Evolutionary conservation across 2,113 vertebrate species (phyloP).

Genomic region (Asarcornis scutulata): DNA sequence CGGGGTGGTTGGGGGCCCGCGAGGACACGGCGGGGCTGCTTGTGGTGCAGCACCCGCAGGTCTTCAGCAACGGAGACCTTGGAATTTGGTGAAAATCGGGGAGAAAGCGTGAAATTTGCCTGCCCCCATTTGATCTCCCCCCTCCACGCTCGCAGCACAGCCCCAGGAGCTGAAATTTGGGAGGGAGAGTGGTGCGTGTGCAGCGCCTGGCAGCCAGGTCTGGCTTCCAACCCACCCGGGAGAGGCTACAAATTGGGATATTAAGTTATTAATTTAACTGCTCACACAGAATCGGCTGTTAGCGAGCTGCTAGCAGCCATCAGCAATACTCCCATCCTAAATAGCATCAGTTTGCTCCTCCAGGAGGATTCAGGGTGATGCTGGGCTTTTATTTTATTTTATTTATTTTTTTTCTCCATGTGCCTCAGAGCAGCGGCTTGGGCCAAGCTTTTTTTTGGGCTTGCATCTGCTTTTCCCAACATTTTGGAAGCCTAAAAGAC

Average conservation of each 20-base stretch:
- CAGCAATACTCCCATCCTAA: background rate
- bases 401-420: background rate
- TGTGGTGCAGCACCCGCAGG: background rate
- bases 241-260: background rate
- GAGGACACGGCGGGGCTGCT: background rate
- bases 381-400: background rate
- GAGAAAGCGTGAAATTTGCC: too few relatives aligned
- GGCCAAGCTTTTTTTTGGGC: background rate
- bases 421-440: background rate
- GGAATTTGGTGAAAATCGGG: too few relatives aligned
- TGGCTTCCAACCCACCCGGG: background rate
- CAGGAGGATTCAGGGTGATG: background rate
- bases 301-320: background rate
- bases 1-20: background rate
- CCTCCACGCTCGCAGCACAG: background rate
- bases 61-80: accelerated
- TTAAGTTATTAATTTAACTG: background rate
- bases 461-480: background rate
- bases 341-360: background rate
- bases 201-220: background rate
- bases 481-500: background rate
- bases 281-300: background rate
- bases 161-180: background rate
- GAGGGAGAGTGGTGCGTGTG: background rate
- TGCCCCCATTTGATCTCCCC: too few relatives aligned